Conservation (phyloP, 1,140 invertebrate genomes). For the Brachionus paranguensis region DNA sequence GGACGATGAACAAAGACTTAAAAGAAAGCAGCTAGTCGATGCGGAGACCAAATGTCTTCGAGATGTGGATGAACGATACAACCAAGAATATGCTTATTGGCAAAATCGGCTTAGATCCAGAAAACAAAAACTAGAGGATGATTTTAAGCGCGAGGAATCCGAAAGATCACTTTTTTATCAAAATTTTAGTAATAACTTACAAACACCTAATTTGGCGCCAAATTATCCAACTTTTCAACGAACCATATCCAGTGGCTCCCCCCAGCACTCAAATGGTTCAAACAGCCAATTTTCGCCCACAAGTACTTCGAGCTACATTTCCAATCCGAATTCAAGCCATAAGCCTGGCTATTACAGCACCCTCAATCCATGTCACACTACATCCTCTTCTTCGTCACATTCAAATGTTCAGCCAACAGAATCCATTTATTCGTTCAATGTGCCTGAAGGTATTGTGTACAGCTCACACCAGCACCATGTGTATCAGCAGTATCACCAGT, state of each 20-base stretch:
- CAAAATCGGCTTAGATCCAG: constrained; percentile 19
- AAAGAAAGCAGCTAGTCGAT: constrained; percentile 34
- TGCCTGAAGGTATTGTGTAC: neutral
- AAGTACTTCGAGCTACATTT: constrained; percentile 9
- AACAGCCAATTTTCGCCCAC: neutral
- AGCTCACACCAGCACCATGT: neutral
- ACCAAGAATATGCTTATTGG: constrained; percentile 38
- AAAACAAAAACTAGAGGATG: constrained; percentile 36
- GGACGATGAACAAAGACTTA: constrained; percentile 33
- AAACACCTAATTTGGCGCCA: neutral
- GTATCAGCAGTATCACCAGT: neutral
- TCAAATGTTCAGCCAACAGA: constrained; percentile 20
- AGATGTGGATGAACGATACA: constrained; percentile 31
- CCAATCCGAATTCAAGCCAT: neutral
- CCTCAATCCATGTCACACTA: neutral
- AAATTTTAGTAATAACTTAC: constrained; percentile 32
- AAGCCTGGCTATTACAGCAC: neutral
- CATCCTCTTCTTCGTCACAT: constrained; percentile 7
- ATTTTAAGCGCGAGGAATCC: constrained; percentile 36
- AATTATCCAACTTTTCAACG: constrained; percentile 14
- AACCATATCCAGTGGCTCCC: neutral
- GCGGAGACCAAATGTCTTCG: constrained; percentile 31
- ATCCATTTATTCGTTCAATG: neutral
- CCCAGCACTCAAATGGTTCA: neutral
- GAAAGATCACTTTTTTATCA: constrained; percentile 26